phyloP scores from a whole-genome alignment of 2,113 vertebrate genomes.

The Stictonetta naevosa region DNA sequence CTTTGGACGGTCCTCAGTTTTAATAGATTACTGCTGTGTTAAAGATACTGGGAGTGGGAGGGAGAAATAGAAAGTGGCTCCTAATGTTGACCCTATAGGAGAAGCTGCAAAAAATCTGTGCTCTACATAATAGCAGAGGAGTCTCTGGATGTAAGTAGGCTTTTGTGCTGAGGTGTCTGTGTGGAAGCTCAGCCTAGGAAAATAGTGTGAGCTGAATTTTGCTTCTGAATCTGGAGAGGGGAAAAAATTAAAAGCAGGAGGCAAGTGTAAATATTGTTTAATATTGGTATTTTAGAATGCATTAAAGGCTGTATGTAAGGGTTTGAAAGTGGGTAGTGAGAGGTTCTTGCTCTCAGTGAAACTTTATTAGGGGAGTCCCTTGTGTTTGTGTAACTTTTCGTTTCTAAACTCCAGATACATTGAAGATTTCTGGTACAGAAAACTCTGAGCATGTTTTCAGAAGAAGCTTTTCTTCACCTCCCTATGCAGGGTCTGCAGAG shows the following conservation, averaged over 20 bases:
- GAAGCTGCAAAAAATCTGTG: background rate
- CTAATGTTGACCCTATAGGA: background rate
- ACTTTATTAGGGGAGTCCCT: background rate
- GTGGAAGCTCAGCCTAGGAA: background rate
- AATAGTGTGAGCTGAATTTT: background rate
- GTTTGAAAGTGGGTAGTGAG: background rate
- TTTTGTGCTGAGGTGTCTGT: background rate
- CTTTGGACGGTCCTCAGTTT: background rate
- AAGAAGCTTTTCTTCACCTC: conserved; percentile 74
- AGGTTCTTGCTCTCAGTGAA: background rate
- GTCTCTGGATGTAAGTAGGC: background rate
- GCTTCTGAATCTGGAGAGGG: background rate
- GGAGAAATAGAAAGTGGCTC: background rate
- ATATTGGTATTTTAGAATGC: background rate
- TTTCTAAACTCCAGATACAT: conserved; percentile 58
- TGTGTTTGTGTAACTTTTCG: background rate
- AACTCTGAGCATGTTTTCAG: conserved; percentile 61
- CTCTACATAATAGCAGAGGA: background rate
- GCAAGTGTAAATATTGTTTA: background rate
- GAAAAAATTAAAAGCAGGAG: background rate
- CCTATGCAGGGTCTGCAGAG: conserved; percentile 74
- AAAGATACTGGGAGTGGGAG: background rate
- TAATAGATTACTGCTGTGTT: background rate
- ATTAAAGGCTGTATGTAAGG: background rate
- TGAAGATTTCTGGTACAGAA: conserved; percentile 57